Evolutionary conservation across 2,113 vertebrate species (phyloP).

Genomic region (Cinclus cinclus): DNA sequence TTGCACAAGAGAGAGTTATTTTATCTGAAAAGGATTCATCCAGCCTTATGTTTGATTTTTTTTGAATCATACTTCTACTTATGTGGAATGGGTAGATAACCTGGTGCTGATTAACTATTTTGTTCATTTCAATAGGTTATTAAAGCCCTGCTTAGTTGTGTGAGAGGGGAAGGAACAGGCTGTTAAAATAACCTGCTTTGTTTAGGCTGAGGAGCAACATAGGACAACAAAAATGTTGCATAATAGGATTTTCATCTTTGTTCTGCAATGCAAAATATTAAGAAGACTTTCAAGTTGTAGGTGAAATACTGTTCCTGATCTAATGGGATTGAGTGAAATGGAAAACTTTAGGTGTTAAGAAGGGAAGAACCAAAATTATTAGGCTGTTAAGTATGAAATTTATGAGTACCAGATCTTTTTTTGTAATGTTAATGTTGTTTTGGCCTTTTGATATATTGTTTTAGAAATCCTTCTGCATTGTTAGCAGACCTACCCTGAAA

Average conservation of each 20-base stretch:
- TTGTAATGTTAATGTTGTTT: not conserved
- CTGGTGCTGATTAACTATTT: not conserved
- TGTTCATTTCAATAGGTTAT: not conserved
- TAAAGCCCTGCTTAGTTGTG: not conserved
- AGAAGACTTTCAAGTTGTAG: not conserved
- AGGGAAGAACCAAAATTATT: not conserved
- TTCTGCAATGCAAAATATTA: not conserved
- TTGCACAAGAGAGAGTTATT: not conserved
- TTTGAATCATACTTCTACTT: not conserved
- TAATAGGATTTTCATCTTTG: not conserved
- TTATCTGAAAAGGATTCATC: not conserved
- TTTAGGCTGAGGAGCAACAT: not conserved
- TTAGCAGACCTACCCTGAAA: conserved; percentile 19
- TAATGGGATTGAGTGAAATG: not conserved
- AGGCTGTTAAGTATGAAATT: not conserved
- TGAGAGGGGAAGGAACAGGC: not conserved
- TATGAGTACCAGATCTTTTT: not conserved
- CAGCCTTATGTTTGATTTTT: not conserved
- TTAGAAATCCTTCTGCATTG: conserved; percentile 28
- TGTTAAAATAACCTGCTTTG: not conserved
- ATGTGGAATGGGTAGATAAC: not conserved
- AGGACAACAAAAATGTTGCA: not conserved
- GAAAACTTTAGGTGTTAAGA: not conserved
- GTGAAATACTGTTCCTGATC: not conserved
- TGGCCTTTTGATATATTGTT: not conserved